Percentiles rank a stretch among this genome's conserved stretches.
Evolutionary conservation across 2,113 vertebrate species (phyloP).

Genomic region (Felis catus): F.catus_Fca126_mat1.0 CM031419.1:52318501-52319000

Average conservation of each 20-base stretch:
- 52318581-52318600: neutral
- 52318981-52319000: neutral
- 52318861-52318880: conserved; percentile 95
- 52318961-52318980: conserved; percentile 88
- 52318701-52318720: neutral
- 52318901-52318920: conserved; percentile 95
- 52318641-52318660: neutral
- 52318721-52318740: neutral
- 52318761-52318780: neutral
- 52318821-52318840: conserved; percentile 84
- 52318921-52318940: conserved; percentile 92
- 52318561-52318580: neutral
- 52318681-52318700: neutral
- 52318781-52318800: neutral
- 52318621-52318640: neutral
- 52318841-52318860: conserved; percentile 98
- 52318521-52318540: neutral
- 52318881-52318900: conserved; percentile 96
- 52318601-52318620: neutral
- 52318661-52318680: neutral
- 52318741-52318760: neutral
- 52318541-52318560: neutral
- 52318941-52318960: conserved; percentile 98
- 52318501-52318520: no score
- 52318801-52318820: neutral